Evolutionary conservation across 1,140 invertebrate species (phyloP).

Genomic region (Cotesia glomerata): DNA sequence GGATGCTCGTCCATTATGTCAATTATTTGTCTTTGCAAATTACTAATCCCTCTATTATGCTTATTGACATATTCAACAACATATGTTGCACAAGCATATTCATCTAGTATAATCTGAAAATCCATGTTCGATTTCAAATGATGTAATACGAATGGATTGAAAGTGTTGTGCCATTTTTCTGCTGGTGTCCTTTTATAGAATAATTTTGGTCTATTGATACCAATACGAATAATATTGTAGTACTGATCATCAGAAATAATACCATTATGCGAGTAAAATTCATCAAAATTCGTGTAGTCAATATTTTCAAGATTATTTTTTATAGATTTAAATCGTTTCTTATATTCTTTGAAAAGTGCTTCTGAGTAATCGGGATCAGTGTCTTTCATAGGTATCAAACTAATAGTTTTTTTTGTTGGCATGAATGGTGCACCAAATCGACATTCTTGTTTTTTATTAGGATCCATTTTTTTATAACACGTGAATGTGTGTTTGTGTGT

Average conservation of each 20-base stretch:
- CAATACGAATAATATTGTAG: conserved; percentile 28
- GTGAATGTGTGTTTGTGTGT: conserved; percentile 36
- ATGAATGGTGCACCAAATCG: conserved; percentile 48
- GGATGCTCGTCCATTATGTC: conserved; percentile 48
- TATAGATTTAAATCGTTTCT: conserved; percentile 31
- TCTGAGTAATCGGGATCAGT: conserved; percentile 5
- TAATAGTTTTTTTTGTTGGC: conserved; percentile 36
- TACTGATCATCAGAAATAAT: conserved; percentile 39
- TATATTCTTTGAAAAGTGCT: conserved; percentile 24
- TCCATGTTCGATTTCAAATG: too few relatives aligned
- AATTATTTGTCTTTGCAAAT: too few relatives aligned
- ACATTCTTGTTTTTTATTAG: conserved; percentile 37
- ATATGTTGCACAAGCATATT: too few relatives aligned
- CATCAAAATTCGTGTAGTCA: conserved; percentile 34
- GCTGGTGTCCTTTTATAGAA: conserved; percentile 29
- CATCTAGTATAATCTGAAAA: too few relatives aligned
- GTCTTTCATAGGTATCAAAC: conserved; percentile 38
- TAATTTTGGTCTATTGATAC: conserved; percentile 40
- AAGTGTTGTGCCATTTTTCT: conserved; percentile 47
- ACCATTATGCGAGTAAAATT: conserved; percentile 36
- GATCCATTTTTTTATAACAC: conserved; percentile 36
- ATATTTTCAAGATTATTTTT: conserved; percentile 35
- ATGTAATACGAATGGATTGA: conserved; percentile 44
- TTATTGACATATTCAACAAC: too few relatives aligned
- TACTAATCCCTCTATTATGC: too few relatives aligned